These are phyloP conservation scores for Mungos mungo DNA, from an alignment of 2,113 vertebrate genomes.

Conservation along the genomic window DNA sequence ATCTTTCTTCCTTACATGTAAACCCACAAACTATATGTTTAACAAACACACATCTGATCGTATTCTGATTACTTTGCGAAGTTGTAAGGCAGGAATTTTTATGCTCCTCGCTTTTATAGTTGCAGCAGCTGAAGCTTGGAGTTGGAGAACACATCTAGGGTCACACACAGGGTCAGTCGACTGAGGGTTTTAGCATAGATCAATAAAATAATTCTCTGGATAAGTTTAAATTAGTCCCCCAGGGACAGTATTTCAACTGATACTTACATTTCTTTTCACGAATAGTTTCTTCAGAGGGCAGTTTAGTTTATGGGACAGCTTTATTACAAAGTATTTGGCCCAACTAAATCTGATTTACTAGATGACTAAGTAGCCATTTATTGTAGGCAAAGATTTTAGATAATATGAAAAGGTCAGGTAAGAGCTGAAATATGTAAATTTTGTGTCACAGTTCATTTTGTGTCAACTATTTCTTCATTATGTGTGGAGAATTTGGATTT, in stretches of 20 bases:
- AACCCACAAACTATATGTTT: neutral
- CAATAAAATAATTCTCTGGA: constrained; percentile 40
- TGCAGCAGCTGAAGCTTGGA: neutral
- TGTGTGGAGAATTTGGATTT: neutral
- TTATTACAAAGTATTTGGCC: constrained; percentile 65
- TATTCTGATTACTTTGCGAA: neutral
- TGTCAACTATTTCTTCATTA: constrained; percentile 64
- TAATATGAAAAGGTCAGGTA: constrained; percentile 62
- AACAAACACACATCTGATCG: neutral
- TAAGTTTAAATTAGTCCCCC: constrained; percentile 33
- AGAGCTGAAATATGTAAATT: constrained; percentile 66
- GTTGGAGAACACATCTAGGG: neutral
- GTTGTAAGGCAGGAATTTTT: neutral
- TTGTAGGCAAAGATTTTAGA: constrained; percentile 54
- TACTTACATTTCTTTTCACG: constrained; percentile 37
- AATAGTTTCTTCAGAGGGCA: constrained; percentile 52
- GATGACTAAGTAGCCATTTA: constrained; percentile 64
- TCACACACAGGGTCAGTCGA: neutral
- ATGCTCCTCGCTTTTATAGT: neutral
- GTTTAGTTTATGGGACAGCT: constrained; percentile 56
- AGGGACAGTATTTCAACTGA: constrained; percentile 25
- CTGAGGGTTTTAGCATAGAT: constrained; percentile 14
- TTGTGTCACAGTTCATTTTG: constrained; percentile 54
- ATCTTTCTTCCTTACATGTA: neutral
- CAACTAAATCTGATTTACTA: constrained; percentile 70